Evolutionary conservation across 2,888 invertebrate species (phyloP), one percentile per base, ranked within the genome.

Genomic region (Eucriotettix oculatus): DNA sequence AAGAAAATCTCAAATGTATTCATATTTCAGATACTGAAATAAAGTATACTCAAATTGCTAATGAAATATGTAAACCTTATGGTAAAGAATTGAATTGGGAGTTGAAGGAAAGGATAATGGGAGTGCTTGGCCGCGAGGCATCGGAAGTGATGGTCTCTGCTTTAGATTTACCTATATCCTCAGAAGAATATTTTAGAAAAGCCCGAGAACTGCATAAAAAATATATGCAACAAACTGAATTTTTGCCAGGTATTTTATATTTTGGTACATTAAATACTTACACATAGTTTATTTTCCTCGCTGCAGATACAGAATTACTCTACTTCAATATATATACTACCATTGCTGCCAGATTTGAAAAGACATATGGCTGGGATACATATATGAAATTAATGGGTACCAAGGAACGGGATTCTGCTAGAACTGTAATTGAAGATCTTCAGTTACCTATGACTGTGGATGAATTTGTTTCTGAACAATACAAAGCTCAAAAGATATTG

Each of bases 21-120:
- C 54, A 16, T 54, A 48, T 58, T 29, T 29, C 58, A 58, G 58
- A 53, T 58, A 48, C 42, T 16, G 57, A 57, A 29, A 40, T 75
- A 61, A 77, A 89, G 54, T 93, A 93, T 73, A 85, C 86, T 67
- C 79, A 80, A 68, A 84, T 86, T 69, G 84, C 86, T 67, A 78
- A 79, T 63, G 78, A 80, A 67, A 79, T 90, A 65, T 84, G 86
- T 66, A 79, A 79, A 48, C 77, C 79, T 64, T 90, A 84, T 73
- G 88, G 87, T 7, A 87, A 86, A 68, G 71, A 76, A 52, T 95
- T 90, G 74, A 87, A 90, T 0, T 81, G 83, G 69, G 87, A 90
- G 64, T 74, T 91, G 63, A 87, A 89, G 72, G 79, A 84, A 72
- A 83, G 83, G 71, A 76, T 88, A 14, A 79, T 89, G 67, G 91